phyloP scores from a whole-genome alignment of 2,113 vertebrate genomes.

The Callipepla squamata region DNA sequence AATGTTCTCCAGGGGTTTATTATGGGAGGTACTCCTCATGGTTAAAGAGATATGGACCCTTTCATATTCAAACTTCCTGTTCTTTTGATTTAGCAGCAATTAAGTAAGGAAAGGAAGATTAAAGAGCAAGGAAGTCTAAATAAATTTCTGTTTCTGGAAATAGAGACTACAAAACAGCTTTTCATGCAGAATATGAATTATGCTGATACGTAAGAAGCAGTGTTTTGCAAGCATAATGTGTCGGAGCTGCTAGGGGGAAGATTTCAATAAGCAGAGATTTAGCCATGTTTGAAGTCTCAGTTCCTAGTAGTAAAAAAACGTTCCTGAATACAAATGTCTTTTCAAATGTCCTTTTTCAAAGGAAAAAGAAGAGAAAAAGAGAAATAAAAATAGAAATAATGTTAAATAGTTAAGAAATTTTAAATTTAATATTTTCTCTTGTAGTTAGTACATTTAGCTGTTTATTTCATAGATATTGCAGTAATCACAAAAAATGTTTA shows the following conservation, averaged over 20 bases:
- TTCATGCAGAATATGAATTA: constrained; percentile 48
- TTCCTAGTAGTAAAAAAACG: not conserved
- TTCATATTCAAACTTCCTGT: constrained; percentile 52
- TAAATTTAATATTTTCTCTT: not conserved
- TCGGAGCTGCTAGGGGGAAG: not conserved
- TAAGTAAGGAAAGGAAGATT: constrained; percentile 54
- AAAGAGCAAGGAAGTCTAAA: constrained; percentile 55
- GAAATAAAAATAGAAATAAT: fast-evolving
- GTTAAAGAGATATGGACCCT: constrained; percentile 46
- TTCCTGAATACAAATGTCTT: not conserved
- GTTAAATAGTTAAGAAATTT: not conserved
- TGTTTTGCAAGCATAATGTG: constrained; percentile 1
- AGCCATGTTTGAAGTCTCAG: not conserved
- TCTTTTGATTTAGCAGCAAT: constrained; percentile 54
- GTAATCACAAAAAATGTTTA: not conserved
- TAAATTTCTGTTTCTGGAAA: constrained; percentile 46
- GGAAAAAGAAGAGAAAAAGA: not conserved
- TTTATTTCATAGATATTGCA: not conserved
- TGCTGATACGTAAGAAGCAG: constrained; percentile 16
- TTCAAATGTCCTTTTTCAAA: no score
- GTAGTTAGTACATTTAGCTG: not conserved
- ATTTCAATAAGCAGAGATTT: not conserved
- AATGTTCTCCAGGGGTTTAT: constrained; percentile 28
- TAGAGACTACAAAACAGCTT: constrained; percentile 58
- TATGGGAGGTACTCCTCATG: not conserved